Base-by-base conservation (phyloP, 2,797 vertebrate species). In the Distichodus sexfasciatus region DNA sequence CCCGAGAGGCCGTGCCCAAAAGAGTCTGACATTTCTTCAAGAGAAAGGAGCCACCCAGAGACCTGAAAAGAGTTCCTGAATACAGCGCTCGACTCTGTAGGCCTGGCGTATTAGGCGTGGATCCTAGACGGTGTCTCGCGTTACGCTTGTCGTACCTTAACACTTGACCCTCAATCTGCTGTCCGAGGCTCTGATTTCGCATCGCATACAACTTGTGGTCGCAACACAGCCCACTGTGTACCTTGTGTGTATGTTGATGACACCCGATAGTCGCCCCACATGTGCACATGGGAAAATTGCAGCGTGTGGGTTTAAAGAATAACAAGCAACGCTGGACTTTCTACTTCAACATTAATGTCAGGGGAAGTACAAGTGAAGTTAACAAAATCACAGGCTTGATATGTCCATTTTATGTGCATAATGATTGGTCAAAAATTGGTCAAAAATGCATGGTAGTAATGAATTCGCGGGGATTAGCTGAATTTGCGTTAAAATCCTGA, bases 1-100 rank as follows among this genome's bases (percentile, higher is more conserved):
- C 73, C 65, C 72, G 7, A 46, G 76, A 66, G 76, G 38, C 41
- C 19, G 15, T 63, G 67, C 15, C 31, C 43, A 63, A 76, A 66
- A 66, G 55, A 65, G 40, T 51, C 58, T 69, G 65, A 75, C 73
- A 73, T 70, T 62, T 70, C 66, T 78, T 61, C 26, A 21, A 59
- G 69, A 78, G 69, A 73, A 66, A 61, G 44, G 31, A 68, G 33
- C 53, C 19, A 68, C 47, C 53, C 69, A 67, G 71, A 63, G 38
- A 50, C 28, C 15, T 64, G 59, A 75, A 69, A 51, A 48, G 66
- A 70, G 19, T 29, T 51, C 21, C 21, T 66, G 61, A 72, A 69
- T 53, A 61, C 47, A 15, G 33, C 55, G 44, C 57, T 75, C 47
- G 50, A 78, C 44, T 78, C 44, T 69, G 29, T 46, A 47, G 53